Conservation (phyloP, 2,888 invertebrate genomes). For the Coecobrya sp. region DNA sequence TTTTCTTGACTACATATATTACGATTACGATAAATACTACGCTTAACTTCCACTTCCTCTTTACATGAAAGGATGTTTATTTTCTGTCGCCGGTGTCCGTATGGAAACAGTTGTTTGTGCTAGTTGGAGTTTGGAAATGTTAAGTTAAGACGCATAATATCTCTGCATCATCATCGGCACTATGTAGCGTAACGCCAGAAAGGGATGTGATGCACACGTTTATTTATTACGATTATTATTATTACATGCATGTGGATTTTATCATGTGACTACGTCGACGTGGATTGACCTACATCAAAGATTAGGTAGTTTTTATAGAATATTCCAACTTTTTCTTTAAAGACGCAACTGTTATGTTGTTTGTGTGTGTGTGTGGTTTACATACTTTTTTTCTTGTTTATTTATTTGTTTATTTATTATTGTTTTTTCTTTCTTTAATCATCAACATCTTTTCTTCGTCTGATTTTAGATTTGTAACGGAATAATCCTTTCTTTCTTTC, state of each 20-base stretch:
- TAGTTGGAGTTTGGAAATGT: not conserved
- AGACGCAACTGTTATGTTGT: not conserved
- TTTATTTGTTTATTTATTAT: not conserved
- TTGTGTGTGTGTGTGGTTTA: not conserved
- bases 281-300: slow-evolving; percentile 73
- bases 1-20: not conserved
- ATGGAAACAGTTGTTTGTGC: not conserved
- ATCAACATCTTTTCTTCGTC: too few relatives aligned
- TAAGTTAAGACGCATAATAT: slow-evolving; percentile 24
- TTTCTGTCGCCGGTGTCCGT: not conserved
- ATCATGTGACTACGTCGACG: slow-evolving; percentile 70
- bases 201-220: slow-evolving; percentile 14
- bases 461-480: not conserved
- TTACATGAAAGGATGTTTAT: not conserved
- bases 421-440: not conserved
- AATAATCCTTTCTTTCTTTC: not conserved
- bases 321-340: not conserved
- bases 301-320: not conserved
- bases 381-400: not conserved
- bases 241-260: slow-evolving; percentile 50
- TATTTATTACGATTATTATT: slow-evolving; percentile 26
- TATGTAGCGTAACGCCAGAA: too few relatives aligned
- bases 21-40: not conserved
- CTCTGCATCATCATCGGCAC: not conserved
- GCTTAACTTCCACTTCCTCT: not conserved